Evolutionary conservation across 2,113 vertebrate genomes (phyloP), one percentile per base, ranked within the genome.

Genomic region (Oceanites oceanicus): DNA sequence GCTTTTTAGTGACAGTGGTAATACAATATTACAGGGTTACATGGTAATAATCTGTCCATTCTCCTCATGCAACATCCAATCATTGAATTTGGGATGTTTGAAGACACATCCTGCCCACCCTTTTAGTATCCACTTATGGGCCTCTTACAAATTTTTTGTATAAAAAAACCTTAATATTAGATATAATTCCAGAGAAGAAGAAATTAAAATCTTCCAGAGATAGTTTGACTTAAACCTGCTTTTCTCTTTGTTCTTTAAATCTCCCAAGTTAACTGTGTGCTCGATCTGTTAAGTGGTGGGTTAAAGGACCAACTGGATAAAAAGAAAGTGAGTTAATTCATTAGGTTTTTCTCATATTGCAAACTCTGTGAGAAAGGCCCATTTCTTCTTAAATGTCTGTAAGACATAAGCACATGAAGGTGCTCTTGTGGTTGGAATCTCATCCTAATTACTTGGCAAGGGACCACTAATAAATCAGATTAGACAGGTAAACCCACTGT

Each of bases 381-480:
- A 13, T 50, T 85, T 86, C 42, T 72, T 84, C 62, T 86, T 74
- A 45, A 83, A 84, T 34, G 6, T 56, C 80, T 84, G 3, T n/a
- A 47, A 75, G 44, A 74, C 66, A 13, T 20, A 81, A 66, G 52
- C 21, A 63, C 13, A 32, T 25, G 53, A 78, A 88, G n/a, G 18
- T 80, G 55, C 9, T 84, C 36, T 40, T 75, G 68, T 73, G 25
- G 13, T 72, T 94, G 61, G 44, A 90, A 74, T 78, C 47, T 87
- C 63, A 82, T 77, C 70, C 77, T 87, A 93, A 78, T 84, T 90
- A 63, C 22, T 55, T 93, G 90, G 47, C 90, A 88, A 25, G 11
- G 13, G 26, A 88, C 29, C 5, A n/a, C n/a, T 75, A 63, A 85
- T 94, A 94, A 87, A 91, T 93, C 84, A 85, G 29, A 84, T 94